Evolutionary conservation across 2,113 vertebrate species (phyloP).

Genomic region (Lampris incognitus): DNA sequence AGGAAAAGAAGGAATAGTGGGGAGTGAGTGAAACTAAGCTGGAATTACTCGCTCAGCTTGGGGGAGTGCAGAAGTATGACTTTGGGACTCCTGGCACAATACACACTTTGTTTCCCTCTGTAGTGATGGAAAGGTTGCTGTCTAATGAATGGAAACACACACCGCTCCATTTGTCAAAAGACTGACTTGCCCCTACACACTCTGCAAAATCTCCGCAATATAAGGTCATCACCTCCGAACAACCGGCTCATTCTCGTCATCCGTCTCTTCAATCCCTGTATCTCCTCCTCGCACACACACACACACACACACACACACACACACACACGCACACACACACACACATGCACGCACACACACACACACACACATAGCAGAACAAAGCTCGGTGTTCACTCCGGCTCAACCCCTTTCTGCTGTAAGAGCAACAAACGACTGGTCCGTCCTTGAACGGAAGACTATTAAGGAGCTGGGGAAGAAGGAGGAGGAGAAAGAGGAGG

Average conservation of each 20-base stretch:
- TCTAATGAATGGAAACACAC: conserved; percentile 58
- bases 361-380: conserved; percentile 19
- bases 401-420: conserved; percentile 43
- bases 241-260: conserved; percentile 39
- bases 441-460: conserved; percentile 71
- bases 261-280: conserved; percentile 25
- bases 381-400: conserved; percentile 40
- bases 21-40: conserved; percentile 10
- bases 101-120: conserved; percentile 46
- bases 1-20: background rate
- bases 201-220: conserved; percentile 57
- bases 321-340: conserved; percentile 19
- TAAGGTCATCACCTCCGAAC: conserved; percentile 50
- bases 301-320: background rate
- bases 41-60: background rate
- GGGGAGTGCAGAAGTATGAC: conserved; percentile 12
- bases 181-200: conserved; percentile 42
- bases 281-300: background rate
- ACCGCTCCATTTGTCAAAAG: conserved; percentile 56
- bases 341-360: conserved; percentile 16
- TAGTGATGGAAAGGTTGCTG: conserved; percentile 11
- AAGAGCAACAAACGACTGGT: conserved; percentile 53
- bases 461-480: conserved; percentile 35
- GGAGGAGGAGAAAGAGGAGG: background rate
- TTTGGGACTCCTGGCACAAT: conserved; percentile 29